Evolutionary conservation across 2,888 invertebrate genomes (phyloP), one percentile per base, ranked within the genome.

Genomic region (Agrotis puta): DNA sequence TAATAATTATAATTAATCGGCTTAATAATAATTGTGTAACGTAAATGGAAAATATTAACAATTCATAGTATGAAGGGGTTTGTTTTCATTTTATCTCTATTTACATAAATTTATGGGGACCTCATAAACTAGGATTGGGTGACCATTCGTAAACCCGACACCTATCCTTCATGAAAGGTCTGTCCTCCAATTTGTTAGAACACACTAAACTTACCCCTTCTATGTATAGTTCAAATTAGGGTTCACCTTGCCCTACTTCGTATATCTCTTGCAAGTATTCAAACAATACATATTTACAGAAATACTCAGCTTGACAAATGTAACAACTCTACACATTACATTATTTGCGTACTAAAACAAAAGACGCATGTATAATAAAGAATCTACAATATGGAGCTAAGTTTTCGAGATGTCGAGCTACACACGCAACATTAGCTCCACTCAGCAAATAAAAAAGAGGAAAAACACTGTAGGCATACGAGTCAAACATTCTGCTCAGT

Each of bases 371-470:
- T 71, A 62, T 77, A 85, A 88, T 88, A 89, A 88, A 86, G 79
- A 86, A 82, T 71, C 81, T 80, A 88, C 84, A 87, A 86, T 87
- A 88, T 82, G 83, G 76, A 69, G 75, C 68, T 70, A 87, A 88
- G 74, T 85, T 87, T 70, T 74, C 43, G 64, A 71, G 78, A 74
- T 78, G 62, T 72, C 76, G 64, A 81, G 77, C 74, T 73, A 68
- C 79, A 59, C 77, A 85, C 85, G 85, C 82, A 66, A 85, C 87
- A 85, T 88, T 87, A 84, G 77, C 77, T 70, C 61, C 77, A 72
- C 77, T 86, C 53, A 33, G 64, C 65, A 83, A 88, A 88, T 85
- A 86, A 84, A 88, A 71, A 85, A 85, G 78, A 83, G n/a, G 83
- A 83, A 85, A 88, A 48, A 79, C 16, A 87, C 70, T 76, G 74